These are phyloP conservation scores for Lasioglossum zephyrum DNA, from an alignment of 2,888 invertebrate genomes.

Conservation along the genomic window DNA sequence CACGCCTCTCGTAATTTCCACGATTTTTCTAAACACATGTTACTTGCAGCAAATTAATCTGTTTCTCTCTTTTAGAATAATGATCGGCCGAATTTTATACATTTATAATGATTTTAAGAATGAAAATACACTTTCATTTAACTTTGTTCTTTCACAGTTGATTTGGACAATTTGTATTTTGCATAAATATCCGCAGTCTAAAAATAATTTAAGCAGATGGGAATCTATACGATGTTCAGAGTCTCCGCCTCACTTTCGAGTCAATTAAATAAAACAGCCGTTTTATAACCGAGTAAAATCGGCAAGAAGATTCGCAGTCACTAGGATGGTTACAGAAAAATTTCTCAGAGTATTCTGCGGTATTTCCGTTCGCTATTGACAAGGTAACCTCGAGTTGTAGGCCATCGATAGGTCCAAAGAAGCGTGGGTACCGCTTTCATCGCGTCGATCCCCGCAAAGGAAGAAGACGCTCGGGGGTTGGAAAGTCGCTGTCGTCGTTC, in stretches of 20 bases:
- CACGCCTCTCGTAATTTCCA: not conserved
- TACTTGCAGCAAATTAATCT: not conserved
- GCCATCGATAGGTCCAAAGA: not conserved
- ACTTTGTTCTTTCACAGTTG: too few species aligned
- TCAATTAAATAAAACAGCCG: not conserved
- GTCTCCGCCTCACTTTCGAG: not conserved
- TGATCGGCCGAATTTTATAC: too few species aligned
- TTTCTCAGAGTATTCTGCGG: not conserved
- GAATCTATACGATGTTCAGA: too few species aligned
- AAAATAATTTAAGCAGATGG: too few species aligned
- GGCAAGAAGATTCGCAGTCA: not conserved
- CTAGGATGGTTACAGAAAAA: not conserved
- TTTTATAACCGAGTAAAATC: not conserved
- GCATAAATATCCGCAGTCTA: too few species aligned
- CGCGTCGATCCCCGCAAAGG: not conserved
- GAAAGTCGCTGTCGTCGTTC: not conserved
- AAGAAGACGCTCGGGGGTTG: not conserved
- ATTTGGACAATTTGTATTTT: too few species aligned
- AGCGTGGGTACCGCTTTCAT: not conserved
- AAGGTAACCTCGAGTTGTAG: slow-evolving; percentile 1
- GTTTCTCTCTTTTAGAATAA: too few species aligned
- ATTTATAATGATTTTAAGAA: too few species aligned
- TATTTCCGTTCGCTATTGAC: not conserved
- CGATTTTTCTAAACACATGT: not conserved
- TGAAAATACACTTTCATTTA: too few species aligned